These are phyloP conservation scores for Aphelinus certus DNA, from an alignment of 1,140 invertebrate genomes.

Conservation along the genomic window DNA sequence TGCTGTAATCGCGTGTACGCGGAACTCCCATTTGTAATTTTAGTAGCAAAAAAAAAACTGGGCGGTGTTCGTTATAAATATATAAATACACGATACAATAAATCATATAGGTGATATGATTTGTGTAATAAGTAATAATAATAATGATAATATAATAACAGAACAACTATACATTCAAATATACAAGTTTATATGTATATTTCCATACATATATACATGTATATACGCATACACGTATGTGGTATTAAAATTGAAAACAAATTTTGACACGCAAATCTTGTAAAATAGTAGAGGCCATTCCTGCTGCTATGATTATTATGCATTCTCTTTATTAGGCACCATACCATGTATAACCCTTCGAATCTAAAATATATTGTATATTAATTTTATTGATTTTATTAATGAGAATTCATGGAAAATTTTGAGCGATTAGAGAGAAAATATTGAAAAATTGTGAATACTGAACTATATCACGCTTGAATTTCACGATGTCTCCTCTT, in stretches of 20 bases:
- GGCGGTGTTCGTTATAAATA: conserved; percentile 66
- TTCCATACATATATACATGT: not conserved
- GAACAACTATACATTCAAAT: conserved; percentile 50
- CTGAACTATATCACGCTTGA: conserved; percentile 12
- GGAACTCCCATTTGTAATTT: conserved; percentile 64
- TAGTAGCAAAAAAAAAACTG: conserved; percentile 59
- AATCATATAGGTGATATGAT: conserved; percentile 56
- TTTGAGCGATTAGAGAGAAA: conserved; percentile 56
- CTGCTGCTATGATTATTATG: conserved; percentile 60
- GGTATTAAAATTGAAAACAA: conserved; percentile 51
- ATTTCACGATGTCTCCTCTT: conserved; percentile 30
- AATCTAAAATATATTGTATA: conserved; percentile 62
- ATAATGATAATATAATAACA: conserved; percentile 52
- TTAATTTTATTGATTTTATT: conserved; percentile 51
- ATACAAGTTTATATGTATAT: conserved; percentile 25
- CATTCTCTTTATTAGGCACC: conserved; percentile 55
- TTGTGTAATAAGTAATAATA: conserved; percentile 61
- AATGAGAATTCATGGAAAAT: conserved; percentile 53
- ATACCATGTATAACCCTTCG: conserved; percentile 60
- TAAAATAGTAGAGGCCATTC: conserved; percentile 64
- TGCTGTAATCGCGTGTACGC: conserved; percentile 37
- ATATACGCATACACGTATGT: conserved; percentile 42
- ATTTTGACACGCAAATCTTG: conserved; percentile 65
- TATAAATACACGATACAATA: conserved; percentile 56
- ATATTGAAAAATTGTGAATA: conserved; percentile 11